Conservation (phyloP, 1,140 invertebrate genomes). For the Monochamus saltuarius region DNA sequence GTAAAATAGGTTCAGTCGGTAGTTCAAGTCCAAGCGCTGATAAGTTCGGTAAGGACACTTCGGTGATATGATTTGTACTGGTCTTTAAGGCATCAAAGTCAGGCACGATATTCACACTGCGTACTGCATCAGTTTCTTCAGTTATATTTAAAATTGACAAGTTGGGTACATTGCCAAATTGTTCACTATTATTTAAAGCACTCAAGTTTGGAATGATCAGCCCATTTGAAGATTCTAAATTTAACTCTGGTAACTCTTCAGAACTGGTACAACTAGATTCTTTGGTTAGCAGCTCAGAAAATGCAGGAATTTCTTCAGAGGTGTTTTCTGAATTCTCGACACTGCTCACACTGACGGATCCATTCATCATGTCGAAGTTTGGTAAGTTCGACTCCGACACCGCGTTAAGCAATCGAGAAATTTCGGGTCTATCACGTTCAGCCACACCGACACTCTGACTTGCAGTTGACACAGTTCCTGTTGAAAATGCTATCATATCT, state of each 20-base stretch:
- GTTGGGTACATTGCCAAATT: not conserved
- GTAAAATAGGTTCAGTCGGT: too few species aligned
- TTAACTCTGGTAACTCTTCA: too few species aligned
- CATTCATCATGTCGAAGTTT: not conserved
- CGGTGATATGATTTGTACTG: not conserved
- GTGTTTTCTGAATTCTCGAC: not conserved
- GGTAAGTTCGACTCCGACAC: not conserved
- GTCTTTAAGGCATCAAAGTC: not conserved
- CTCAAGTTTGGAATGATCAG: too few species aligned
- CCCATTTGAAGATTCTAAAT: too few species aligned
- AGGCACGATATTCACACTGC: not conserved
- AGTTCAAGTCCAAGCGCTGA: not conserved
- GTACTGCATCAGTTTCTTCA: not conserved
- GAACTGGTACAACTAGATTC: too few species aligned
- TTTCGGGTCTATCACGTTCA: too few species aligned
- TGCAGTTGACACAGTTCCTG: not conserved
- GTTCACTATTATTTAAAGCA: too few species aligned
- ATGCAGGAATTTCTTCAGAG: too few species aligned
- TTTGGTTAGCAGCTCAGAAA: too few species aligned
- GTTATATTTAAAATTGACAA: slow-evolving; percentile 6
- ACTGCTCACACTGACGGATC: not conserved
- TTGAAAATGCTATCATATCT: slow-evolving; percentile 42
- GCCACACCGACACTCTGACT: too few species aligned
- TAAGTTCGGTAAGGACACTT: slow-evolving; percentile 2
- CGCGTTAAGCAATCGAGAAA: too few species aligned